These are phyloP conservation scores for Mormyrops attenuatus DNA, from an alignment of 2,797 vertebrate species.

Conservation along the genomic window DNA sequence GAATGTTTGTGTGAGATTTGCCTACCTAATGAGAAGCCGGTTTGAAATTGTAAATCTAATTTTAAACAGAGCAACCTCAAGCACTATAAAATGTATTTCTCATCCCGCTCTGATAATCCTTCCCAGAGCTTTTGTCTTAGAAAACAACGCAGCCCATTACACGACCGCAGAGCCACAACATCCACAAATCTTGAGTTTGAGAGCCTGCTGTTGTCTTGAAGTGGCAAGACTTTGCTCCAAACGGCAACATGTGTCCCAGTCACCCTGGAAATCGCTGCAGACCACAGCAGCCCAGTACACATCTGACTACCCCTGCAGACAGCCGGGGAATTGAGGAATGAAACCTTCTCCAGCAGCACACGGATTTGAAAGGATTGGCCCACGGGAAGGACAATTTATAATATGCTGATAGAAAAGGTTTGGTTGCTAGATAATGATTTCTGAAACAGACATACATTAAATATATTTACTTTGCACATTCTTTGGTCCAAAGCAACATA, in stretches of 20 bases:
- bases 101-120: constrained; percentile 24
- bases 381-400: background rate
- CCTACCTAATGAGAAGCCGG: constrained; percentile 16
- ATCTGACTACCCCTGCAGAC: background rate
- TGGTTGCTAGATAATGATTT: background rate
- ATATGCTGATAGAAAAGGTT: background rate
- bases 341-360: background rate
- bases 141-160: constrained; percentile 26
- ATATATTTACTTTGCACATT: background rate
- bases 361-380: background rate
- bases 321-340: background rate
- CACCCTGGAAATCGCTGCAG: background rate
- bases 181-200: background rate
- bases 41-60: constrained; percentile 26
- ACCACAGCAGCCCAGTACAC: background rate
- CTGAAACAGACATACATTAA: background rate
- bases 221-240: background rate
- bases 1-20: background rate
- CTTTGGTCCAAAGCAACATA: background rate
- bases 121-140: constrained; percentile 29
- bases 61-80: constrained; percentile 30
- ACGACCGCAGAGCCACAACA: background rate
- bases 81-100: constrained; percentile 36
- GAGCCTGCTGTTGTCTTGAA: constrained; percentile 4
- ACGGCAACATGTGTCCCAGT: background rate